Evolutionary conservation across 2,888 invertebrate species (phyloP), one percentile per base, ranked within the genome.

Genomic region (Pammene aurita): DNA sequence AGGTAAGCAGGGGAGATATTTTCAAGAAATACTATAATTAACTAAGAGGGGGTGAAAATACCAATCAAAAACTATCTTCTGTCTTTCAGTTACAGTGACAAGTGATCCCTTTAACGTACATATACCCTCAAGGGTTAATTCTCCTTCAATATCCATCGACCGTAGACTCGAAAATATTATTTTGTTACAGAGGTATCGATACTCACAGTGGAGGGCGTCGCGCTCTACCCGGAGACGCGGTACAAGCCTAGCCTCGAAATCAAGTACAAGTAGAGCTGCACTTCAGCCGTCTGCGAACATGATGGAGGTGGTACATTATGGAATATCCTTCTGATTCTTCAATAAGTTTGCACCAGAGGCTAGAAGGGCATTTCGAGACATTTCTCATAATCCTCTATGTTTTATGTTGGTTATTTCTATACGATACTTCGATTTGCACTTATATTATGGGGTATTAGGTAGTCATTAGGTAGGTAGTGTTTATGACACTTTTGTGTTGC

Each of bases 101-200:
- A 26, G 26, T 26, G n/a, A 26, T 26, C 26, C 26, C 26, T 26
- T 26, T 9, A 38, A 38, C 38, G 2, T 13, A 7, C 6, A 1
- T 13, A 2, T 18, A 26, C 50, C 26, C 5, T n/a, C 7, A 46
- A 46, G 46, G 46, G n/a, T 42, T 13, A 38, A 26, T 26, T 26
- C 26, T 4, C 26, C 26, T 26, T 26, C 26, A 4, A 26, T 26
- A 0, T 42, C 42, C 11, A 41, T 42, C 18, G 13, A 48, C 34
- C 9, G 1, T 34, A 35, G 46, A 61, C 10, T 48, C 50, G 62
- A 54, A 34, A 10, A 54, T n/a, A 7, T 61, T 0, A 18, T 62
- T n/a, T 62, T 50, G 61, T 61, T 61, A 38, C 62, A 62, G 62
- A 62, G 6, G 10, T 18, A n/a, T 52, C 62, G 7, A 62, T 62